Evolutionary conservation across 2,888 invertebrate species (phyloP).

Genomic region (Heteromurus nitidus): DNA sequence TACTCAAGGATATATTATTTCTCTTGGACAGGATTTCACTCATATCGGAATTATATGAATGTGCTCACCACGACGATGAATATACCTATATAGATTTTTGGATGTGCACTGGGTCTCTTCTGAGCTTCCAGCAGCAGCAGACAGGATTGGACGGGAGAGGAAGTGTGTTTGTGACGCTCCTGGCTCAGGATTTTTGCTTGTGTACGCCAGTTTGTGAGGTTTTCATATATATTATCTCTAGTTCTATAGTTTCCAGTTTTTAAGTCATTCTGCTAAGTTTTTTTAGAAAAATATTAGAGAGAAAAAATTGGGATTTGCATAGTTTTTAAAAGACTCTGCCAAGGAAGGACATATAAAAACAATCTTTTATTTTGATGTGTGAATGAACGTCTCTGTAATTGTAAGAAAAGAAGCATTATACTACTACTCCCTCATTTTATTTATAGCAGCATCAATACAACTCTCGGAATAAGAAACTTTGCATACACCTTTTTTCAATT

Average conservation of each 20-base stretch:
- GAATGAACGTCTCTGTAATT: too few relatives aligned
- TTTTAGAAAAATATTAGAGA: too few relatives aligned
- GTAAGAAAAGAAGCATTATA: too few relatives aligned
- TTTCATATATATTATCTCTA: slow-evolving; percentile 22
- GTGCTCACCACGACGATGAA: neutral
- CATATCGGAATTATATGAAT: neutral
- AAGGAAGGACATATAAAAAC: too few relatives aligned
- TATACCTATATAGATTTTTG: slow-evolving; percentile 45
- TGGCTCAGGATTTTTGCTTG: slow-evolving; percentile 66
- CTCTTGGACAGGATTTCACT: slow-evolving; percentile 5
- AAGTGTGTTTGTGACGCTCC: slow-evolving; percentile 66
- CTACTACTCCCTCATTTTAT: too few relatives aligned
- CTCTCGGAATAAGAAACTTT: too few relatives aligned
- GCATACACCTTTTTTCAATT: too few relatives aligned
- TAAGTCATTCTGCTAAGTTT: neutral
- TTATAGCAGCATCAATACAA: too few relatives aligned
- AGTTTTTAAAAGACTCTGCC: too few relatives aligned
- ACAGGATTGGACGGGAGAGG: slow-evolving; percentile 66
- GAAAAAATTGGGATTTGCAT: too few relatives aligned
- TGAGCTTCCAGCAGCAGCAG: slow-evolving; percentile 64
- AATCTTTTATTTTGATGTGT: too few relatives aligned
- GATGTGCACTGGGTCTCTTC: slow-evolving; percentile 65
- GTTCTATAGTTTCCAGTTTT: neutral
- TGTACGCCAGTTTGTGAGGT: slow-evolving; percentile 58
- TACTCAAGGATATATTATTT: neutral